Conservation (phyloP, 2,888 invertebrate species). For the Orthosia gracilis region DNA sequence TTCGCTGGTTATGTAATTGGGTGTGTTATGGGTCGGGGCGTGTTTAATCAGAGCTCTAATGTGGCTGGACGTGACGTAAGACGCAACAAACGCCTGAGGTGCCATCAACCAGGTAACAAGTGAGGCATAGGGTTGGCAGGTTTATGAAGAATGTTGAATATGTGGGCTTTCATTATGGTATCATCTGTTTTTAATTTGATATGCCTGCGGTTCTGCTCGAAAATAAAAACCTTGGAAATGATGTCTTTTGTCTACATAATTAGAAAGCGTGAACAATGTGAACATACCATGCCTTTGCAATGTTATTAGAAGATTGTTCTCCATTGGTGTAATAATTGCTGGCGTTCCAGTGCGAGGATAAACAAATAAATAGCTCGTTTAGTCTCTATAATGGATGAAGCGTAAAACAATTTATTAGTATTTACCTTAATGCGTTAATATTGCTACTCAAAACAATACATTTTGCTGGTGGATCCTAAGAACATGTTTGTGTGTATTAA, state of each 20-base stretch:
- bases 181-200: neutral
- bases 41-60: constrained; percentile 84
- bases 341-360: too few species aligned
- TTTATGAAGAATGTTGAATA: constrained; percentile 4
- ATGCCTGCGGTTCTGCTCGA: too few species aligned
- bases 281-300: neutral
- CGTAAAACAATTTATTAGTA: too few species aligned
- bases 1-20: constrained; percentile 73
- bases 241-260: neutral
- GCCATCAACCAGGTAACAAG: constrained; percentile 85
- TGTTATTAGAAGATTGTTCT: too few species aligned
- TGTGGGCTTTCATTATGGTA: too few species aligned
- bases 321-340: too few species aligned
- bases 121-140: constrained; percentile 75
- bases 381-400: neutral
- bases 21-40: constrained; percentile 75
- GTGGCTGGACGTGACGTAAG: constrained; percentile 81
- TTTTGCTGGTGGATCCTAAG: too few species aligned
- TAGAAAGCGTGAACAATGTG: too few species aligned
- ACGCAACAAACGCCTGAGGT: constrained; percentile 89
- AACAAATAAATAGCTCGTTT: too few species aligned
- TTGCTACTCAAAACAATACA: neutral
- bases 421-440: neutral
- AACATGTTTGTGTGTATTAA: too few species aligned
- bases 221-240: neutral